A percentile compares a stretch with the other conserved stretches of the same genome.
Evolutionary conservation across 2,797 vertebrate genomes (phyloP).

Genomic region (Sebastolobus alascanus): DNA sequence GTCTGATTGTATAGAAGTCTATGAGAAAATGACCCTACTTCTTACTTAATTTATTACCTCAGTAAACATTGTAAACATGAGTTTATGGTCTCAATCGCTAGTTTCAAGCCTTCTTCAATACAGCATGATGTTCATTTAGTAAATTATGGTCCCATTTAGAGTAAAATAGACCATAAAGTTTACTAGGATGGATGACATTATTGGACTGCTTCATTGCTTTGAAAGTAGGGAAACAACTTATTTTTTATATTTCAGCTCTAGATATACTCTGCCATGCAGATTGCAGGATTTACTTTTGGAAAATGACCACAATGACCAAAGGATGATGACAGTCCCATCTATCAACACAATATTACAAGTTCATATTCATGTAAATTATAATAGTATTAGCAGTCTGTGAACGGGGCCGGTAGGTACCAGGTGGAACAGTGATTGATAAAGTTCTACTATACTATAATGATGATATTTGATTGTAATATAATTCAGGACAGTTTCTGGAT

Average conservation of each 20-base stretch:
- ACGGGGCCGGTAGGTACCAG: background rate
- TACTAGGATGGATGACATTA: background rate
- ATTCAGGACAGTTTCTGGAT: background rate
- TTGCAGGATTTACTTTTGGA: background rate
- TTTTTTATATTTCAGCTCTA: no score
- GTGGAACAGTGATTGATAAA: no score
- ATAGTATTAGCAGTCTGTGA: background rate
- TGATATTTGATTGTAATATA: background rate
- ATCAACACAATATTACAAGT: background rate
- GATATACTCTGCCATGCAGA: background rate
- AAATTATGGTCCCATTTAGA: no score
- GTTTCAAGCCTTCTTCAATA: no score
- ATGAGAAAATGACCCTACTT: no score
- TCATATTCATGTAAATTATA: background rate
- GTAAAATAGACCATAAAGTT: fast-evolving
- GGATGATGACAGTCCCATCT: background rate
- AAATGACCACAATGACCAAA: background rate
- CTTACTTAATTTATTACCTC: no score
- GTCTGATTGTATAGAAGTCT: no score
- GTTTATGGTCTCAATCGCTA: no score
- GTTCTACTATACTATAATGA: background rate
- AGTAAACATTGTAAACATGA: no score
- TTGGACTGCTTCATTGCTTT: background rate
- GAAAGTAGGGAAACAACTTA: background rate
- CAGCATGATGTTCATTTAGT: no score